Evolutionary conservation across 2,888 invertebrate genomes (phyloP), one percentile per base, ranked within the genome.

Genomic region (Stenoptilia bipunctidactyla): DNA sequence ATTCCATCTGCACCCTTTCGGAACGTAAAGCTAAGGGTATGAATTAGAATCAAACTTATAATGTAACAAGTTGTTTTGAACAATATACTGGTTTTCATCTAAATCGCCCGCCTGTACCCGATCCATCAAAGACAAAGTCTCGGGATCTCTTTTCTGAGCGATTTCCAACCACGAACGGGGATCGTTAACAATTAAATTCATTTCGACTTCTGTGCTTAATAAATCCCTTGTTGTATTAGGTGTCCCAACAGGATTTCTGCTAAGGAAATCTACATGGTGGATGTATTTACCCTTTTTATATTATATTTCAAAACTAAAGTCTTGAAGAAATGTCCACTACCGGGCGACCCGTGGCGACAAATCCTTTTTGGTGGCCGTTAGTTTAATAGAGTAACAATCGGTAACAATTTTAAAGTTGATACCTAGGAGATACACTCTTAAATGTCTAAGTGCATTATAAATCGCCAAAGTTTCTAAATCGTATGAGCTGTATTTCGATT

Each of bases 401-500:
- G 52, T 55, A 6, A 50, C 27, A 9, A 50, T 45, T 33, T 34
- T 40, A 15, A 50, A 50, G 2, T 41, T 14, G 5, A 48, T 48
- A 1, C 66, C 66, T 5, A 58, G 45, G 0, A 72, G 30, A 34
- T 67, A 72, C 0, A 56, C 50, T 27, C 67, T 43, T 44, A 72
- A 68, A 38, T 61, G 46, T 45, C 49, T 51, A 3, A 54, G 5
- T 52, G 61, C 25, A 60, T 55, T 52, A 15, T 35, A 46, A 1
- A 54, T 45, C 0, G 71, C 69, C 3, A 74, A 44, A 0, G 55
- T 56, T 44, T 69, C 74, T 14, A 67, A 40, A 20, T 79, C 72
- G 15, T 65, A 58, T 0, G 53, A 52, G 15, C 39, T 13, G 10
- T 57, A 57, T 5, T 55, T 49, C 0, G 52, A 43, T 40, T 56